Conservation (phyloP, 2,113 vertebrate species). For the Elanoides forficatus region DNA sequence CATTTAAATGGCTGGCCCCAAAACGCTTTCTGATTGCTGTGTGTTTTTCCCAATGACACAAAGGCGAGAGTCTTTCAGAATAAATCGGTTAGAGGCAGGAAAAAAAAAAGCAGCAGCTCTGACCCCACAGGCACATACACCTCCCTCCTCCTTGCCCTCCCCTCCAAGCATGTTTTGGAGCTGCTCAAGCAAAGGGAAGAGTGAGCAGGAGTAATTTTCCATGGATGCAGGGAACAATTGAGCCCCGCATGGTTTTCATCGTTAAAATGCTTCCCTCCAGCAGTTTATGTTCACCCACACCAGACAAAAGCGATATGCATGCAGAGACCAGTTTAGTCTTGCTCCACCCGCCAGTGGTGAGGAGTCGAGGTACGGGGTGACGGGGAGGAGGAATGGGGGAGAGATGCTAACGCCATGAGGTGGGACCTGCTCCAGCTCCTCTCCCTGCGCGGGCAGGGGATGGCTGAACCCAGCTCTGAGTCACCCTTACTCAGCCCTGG, state of each 20-base stretch:
- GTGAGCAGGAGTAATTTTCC: slow-evolving; percentile 40
- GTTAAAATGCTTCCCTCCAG: slow-evolving; percentile 24
- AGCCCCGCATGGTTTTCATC: not conserved
- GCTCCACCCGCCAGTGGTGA: not conserved
- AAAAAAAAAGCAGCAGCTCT: not conserved
- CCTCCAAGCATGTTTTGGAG: not conserved
- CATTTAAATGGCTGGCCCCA: not conserved
- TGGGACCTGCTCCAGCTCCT: not conserved
- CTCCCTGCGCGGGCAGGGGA: not conserved
- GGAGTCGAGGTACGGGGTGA: not conserved
- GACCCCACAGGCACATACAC: not conserved
- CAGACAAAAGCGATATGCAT: not conserved
- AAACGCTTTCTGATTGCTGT: not conserved
- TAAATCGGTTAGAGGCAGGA: not conserved
- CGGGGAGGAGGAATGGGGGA: not conserved
- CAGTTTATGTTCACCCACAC: not conserved
- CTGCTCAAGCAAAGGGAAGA: not conserved
- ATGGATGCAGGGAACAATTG: slow-evolving; percentile 11
- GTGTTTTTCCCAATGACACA: not conserved
- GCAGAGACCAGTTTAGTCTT: slow-evolving; percentile 37
- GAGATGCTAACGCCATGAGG: not conserved
- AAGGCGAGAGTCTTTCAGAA: not conserved
- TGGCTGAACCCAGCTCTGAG: not conserved
- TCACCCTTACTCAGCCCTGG: not conserved
- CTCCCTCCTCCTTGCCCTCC: not conserved